A percentile compares a stretch with the other conserved stretches of the same genome.
Conservation (phyloP, 2,888 invertebrate genomes). For the Melitaea athalia region DNA sequence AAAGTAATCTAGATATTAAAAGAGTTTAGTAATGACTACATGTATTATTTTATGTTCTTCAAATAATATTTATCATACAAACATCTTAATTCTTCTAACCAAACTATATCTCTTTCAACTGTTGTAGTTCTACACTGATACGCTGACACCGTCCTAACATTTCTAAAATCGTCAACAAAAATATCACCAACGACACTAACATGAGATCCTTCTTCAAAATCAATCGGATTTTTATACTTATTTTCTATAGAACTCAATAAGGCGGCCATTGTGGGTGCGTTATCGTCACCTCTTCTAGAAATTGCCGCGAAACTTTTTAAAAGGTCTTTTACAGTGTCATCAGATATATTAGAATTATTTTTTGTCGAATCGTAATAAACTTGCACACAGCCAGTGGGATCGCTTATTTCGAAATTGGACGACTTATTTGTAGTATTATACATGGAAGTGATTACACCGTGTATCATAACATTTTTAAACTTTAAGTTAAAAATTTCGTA, state of each 20-base stretch:
- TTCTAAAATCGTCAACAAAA: conserved; percentile 60
- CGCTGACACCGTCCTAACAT: conserved; percentile 64
- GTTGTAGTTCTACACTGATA: conserved; percentile 60
- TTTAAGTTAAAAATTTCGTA: conserved; percentile 65
- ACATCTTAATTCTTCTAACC: conserved; percentile 72
- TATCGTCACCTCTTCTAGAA: conserved; percentile 55
- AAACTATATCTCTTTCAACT: conserved; percentile 63
- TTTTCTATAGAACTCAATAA: conserved; percentile 57
- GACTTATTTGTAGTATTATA: conserved; percentile 53
- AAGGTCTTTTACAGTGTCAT: conserved; percentile 53
- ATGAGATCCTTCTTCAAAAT: conserved; percentile 59
- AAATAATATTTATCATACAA: conserved; percentile 72
- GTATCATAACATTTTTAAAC: conserved; percentile 73
- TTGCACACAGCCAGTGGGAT: conserved; percentile 68
- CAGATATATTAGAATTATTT: conserved; percentile 52
- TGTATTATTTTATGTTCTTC: not conserved
- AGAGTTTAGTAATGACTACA: not conserved
- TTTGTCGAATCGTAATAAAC: conserved; percentile 64
- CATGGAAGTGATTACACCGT: conserved; percentile 66
- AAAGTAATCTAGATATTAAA: not conserved
- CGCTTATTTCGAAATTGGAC: conserved; percentile 67
- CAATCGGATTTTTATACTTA: conserved; percentile 47
- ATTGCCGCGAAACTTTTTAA: conserved; percentile 51
- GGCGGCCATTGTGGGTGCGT: conserved; percentile 58
- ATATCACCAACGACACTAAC: conserved; percentile 68